A percentile compares a stretch with the other conserved stretches of the same genome.
Evolutionary conservation across 2,113 vertebrate species (phyloP).

Genomic region (Microcebus lehilahytsara): DNA sequence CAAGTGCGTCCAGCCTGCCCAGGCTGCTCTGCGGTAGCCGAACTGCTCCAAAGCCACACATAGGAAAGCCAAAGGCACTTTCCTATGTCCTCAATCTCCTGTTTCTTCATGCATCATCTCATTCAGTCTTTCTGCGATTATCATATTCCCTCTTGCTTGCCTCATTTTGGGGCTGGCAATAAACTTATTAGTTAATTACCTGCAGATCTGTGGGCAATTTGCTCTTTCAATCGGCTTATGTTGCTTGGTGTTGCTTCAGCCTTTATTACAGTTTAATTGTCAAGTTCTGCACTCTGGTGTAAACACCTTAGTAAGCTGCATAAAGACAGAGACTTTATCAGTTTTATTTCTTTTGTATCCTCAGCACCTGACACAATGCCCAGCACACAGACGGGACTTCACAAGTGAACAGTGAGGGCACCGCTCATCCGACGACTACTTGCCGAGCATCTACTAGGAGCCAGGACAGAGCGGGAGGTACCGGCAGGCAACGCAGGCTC

Average conservation of each 20-base stretch:
- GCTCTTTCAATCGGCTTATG: not conserved
- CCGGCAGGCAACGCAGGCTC: not conserved
- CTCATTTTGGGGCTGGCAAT: not conserved
- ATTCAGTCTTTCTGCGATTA: not conserved
- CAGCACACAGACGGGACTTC: not conserved
- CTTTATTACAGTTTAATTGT: not conserved
- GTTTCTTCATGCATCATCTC: not conserved
- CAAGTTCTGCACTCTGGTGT: not conserved
- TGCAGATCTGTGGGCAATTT: not conserved
- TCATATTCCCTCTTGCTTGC: not conserved
- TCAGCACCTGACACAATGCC: not conserved
- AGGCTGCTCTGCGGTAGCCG: not conserved
- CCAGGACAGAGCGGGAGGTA: not conserved
- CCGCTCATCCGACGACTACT: not conserved
- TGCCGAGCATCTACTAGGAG: not conserved
- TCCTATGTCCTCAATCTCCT: not conserved
- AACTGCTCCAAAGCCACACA: not conserved
- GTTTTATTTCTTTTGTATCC: not conserved
- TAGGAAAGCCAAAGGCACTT: not conserved
- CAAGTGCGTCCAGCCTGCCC: too few species aligned
- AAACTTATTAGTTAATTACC: constrained; percentile 28
- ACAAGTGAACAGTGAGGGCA: not conserved
- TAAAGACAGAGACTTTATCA: not conserved
- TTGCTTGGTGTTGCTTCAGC: not conserved
- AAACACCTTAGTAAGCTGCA: not conserved